Base-by-base conservation (phyloP, 1,140 invertebrate species). In the Heliconius hermathena region DNA sequence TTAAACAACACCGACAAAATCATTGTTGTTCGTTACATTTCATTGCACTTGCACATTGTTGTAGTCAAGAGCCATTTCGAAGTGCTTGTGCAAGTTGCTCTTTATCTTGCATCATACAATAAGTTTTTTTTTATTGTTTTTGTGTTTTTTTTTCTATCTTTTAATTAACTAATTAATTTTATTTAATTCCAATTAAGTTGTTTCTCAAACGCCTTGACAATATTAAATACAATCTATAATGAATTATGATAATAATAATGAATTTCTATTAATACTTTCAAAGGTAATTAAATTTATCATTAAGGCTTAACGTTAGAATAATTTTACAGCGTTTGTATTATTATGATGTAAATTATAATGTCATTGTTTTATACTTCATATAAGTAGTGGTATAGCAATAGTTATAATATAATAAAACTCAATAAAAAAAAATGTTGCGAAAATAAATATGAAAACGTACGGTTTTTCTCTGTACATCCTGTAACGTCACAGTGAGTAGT, bases 1-100 rank as follows among this genome's bases (percentile, higher is more conserved):
- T 76, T 78, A 57, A 70, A 49, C 74, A n/a, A 71, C 16, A 76
- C 60, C 46, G 74, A 49, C 26, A 36, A 71, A 76, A n/a, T 70
- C 22, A 46, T 70, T 76, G 57, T 60, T 66, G 54, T 60, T 38
- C 74, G 66, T n/a, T 75, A 26, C 3, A 74, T 74, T 22, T 57
- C 54, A 60, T 60, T 74, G 73, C 73, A 22, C 11, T 70, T 76
- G 22, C 29, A 70, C 60, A 66, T 75, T 76, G 60, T 22, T 26
- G 36, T 74, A 29, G 54, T 66, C 57, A 66, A 66, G 11, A 75
- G 22, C 22, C 13, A 66, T 13, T 29, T 66, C 26, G 60, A 66
- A 26, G 60, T 18, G 9, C n/a, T 70, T 36, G 57, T 26, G 60
- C 36, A 76, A 70, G 13, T 76, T 20, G 18, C 33, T 76, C 22